phyloP scores from a whole-genome alignment of 1,140 invertebrate genomes.

The Coptotermes formosanus region DNA sequence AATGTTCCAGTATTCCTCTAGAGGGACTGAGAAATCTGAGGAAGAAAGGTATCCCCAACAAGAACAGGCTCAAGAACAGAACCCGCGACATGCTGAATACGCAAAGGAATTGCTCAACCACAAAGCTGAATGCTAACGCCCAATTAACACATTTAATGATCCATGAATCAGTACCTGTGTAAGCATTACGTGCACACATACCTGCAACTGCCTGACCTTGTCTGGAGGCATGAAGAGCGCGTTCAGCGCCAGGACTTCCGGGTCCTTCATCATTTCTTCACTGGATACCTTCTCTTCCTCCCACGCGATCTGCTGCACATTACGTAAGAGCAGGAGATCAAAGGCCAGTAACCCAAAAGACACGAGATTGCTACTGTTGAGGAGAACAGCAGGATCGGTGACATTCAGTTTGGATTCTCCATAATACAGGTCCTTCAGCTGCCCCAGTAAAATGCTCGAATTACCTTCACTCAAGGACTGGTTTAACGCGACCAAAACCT shows the following conservation, averaged over 20 bases:
- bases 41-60: too few species aligned
- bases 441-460: constrained; percentile 48
- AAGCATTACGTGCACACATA: background rate
- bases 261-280: constrained; percentile 52
- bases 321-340: constrained; percentile 58
- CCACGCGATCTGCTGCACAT: constrained; percentile 58
- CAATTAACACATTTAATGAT: too few species aligned
- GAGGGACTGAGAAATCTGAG: too few species aligned
- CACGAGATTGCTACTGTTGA: constrained; percentile 45
- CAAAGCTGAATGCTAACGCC: too few species aligned
- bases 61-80: too few species aligned
- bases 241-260: constrained; percentile 56
- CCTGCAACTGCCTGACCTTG: constrained; percentile 37
- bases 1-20: too few species aligned
- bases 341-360: constrained; percentile 58
- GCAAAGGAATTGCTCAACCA: too few species aligned
- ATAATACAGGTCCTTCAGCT: constrained; percentile 53
- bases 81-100: too few species aligned
- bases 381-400: constrained; percentile 28
- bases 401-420: constrained; percentile 40
- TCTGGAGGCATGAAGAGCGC: constrained; percentile 54
- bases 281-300: constrained; percentile 50
- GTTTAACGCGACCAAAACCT: constrained; percentile 45
- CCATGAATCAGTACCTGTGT: too few species aligned
- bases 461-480: constrained; percentile 51